Conservation (phyloP, 2,888 invertebrate genomes). For the Brachyptera risi region DNA sequence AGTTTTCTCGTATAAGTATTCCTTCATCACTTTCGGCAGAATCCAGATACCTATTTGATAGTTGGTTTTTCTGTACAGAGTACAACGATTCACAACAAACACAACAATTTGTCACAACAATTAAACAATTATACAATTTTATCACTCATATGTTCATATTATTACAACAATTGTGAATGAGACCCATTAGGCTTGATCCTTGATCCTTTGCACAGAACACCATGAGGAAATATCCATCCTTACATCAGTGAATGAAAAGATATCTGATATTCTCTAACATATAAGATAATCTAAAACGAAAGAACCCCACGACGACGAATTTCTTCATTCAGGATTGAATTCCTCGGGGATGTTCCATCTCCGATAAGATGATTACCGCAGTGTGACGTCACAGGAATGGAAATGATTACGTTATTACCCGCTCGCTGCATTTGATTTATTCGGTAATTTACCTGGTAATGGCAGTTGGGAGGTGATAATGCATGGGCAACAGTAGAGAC, state of each 20-base stretch:
- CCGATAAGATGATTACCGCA: background rate
- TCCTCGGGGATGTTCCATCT: background rate
- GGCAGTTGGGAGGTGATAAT: constrained; percentile 29
- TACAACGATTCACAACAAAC: no score
- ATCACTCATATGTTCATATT: no score
- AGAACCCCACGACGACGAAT: background rate
- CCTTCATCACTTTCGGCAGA: no score
- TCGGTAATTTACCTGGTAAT: constrained; percentile 30
- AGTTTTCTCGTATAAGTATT: no score
- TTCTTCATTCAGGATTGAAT: background rate
- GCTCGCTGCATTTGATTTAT: constrained; percentile 23
- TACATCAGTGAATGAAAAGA: background rate
- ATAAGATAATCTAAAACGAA: background rate
- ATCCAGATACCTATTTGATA: no score
- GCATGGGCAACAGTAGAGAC: constrained; percentile 12
- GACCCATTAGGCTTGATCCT: no score
- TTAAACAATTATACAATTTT: no score
- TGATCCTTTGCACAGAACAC: no score
- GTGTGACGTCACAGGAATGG: background rate
- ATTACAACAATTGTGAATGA: no score
- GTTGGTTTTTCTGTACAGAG: no score
- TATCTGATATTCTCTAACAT: background rate
- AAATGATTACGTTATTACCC: constrained; percentile 29
- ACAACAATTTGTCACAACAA: no score
- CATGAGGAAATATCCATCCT: background rate